phyloP scores from a whole-genome alignment of 2,888 invertebrate genomes.

The Automeris io region DNA sequence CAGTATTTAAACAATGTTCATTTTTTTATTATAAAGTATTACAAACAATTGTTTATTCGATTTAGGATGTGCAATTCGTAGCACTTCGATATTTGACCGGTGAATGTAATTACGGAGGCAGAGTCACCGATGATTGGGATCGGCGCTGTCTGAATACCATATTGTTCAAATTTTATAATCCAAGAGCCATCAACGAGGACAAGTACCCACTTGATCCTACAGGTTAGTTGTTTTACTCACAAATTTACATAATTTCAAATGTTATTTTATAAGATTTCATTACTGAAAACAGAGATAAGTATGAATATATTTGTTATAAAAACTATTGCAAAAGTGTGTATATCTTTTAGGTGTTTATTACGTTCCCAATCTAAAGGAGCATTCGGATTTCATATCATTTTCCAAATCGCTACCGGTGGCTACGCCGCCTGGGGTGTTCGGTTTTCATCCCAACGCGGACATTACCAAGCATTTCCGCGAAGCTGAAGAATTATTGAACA shows the following conservation, averaged over 20 bases:
- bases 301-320: too few relatives aligned
- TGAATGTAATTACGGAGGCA: constrained; percentile 97
- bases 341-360: constrained; percentile 78
- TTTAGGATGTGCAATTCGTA: constrained; percentile 86
- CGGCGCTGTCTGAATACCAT: constrained; percentile 90
- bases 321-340: too few relatives aligned
- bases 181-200: constrained; percentile 78
- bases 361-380: constrained; percentile 84
- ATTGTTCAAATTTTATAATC: constrained; percentile 86
- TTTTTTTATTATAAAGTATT: too few relatives aligned
- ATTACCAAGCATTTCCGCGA: constrained; percentile 95
- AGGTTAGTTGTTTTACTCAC: constrained; percentile 43
- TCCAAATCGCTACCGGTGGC: constrained; percentile 84
- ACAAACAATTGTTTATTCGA: too few relatives aligned
- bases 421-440: constrained; percentile 91
- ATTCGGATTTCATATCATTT: constrained; percentile 82
- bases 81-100: constrained; percentile 94
- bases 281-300: too few relatives aligned
- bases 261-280: not conserved
- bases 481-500: constrained; percentile 84
- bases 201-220: constrained; percentile 82
- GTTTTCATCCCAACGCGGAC: constrained; percentile 95
- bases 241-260: not conserved
- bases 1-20: too few relatives aligned
- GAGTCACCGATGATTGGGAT: constrained; percentile 98